These are phyloP conservation scores for Aplocera efformata DNA, from an alignment of 2,888 invertebrate species.

Conservation along the genomic window DNA sequence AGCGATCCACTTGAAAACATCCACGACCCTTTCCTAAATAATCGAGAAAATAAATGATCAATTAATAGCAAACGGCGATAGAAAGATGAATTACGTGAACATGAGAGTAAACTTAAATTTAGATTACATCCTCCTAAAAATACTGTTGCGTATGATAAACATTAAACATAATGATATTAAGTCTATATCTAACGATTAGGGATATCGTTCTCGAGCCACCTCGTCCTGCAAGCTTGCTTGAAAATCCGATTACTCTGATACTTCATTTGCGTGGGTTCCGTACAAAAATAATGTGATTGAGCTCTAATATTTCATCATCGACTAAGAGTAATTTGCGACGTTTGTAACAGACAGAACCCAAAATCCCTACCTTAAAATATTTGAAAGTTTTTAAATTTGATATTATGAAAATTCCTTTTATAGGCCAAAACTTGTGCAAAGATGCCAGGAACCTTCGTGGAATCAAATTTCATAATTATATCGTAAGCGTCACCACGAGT, in stretches of 20 bases:
- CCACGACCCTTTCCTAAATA: slow-evolving; percentile 35
- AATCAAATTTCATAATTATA: slow-evolving; percentile 15
- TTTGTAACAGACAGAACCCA: slow-evolving; percentile 1
- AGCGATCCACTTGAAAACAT: slow-evolving; percentile 35
- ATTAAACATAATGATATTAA: slow-evolving; percentile 78
- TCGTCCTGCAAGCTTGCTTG: slow-evolving; percentile 36
- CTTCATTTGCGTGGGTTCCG: slow-evolving; percentile 28
- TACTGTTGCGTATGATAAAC: slow-evolving; percentile 76
- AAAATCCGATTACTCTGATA: slow-evolving; percentile 24
- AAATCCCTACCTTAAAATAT: slow-evolving; percentile 21
- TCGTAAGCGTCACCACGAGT: slow-evolving; percentile 44
- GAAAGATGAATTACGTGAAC: slow-evolving; percentile 38
- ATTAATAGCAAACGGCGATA: slow-evolving; percentile 52
- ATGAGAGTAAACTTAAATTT: slow-evolving; percentile 66
- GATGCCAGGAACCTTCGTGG: slow-evolving; percentile 1
- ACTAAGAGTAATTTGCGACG: not conserved
- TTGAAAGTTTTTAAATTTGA: slow-evolving; percentile 35
- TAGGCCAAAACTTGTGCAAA: slow-evolving; percentile 39
- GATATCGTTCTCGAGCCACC: slow-evolving; percentile 40
- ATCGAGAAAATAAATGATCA: slow-evolving; percentile 34
- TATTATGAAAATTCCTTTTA: slow-evolving; percentile 41
- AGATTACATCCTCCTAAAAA: slow-evolving; percentile 72
- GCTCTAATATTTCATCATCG: slow-evolving; percentile 7
- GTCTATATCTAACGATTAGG: slow-evolving; percentile 64
- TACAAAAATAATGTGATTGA: slow-evolving; percentile 23